Evolutionary conservation across 2,888 invertebrate species (phyloP).

Genomic region (Saturnia pavonia): DNA sequence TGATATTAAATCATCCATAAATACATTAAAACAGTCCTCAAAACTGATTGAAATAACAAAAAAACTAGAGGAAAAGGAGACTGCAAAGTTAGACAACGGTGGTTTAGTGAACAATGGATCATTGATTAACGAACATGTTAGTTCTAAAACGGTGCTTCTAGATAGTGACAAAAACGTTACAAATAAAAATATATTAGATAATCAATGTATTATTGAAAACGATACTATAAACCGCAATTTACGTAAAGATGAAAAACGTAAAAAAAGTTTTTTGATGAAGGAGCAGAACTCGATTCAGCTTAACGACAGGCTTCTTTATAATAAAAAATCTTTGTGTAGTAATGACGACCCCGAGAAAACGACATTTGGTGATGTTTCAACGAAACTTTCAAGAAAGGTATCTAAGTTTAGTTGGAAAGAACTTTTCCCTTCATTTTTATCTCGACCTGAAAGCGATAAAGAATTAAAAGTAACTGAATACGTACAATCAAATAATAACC

Average conservation of each 20-base stretch:
- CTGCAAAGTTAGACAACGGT: neutral
- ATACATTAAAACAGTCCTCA: neutral
- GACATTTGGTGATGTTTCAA: neutral
- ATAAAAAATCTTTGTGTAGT: neutral
- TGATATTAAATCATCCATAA: neutral
- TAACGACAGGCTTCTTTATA: neutral
- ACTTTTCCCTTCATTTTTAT: constrained; percentile 4
- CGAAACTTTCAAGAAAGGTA: constrained; percentile 7
- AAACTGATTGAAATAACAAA: neutral
- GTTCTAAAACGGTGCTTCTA: neutral
- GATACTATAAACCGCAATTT: neutral
- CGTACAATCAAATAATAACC: neutral
- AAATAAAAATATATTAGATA: neutral
- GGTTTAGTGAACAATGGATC: neutral
- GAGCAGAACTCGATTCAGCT: neutral
- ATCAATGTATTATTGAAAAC: neutral
- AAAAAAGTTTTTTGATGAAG: neutral
- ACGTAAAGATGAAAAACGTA: neutral
- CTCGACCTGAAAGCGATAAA: constrained; percentile 1
- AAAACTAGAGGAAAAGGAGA: neutral
- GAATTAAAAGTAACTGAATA: neutral
- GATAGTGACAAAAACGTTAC: neutral
- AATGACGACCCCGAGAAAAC: constrained; percentile 8
- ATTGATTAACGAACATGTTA: neutral
- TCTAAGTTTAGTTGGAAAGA: constrained; percentile 11